Evolutionary conservation across 2,888 invertebrate species (phyloP).

Genomic region (Silvanus unidentatus): DNA sequence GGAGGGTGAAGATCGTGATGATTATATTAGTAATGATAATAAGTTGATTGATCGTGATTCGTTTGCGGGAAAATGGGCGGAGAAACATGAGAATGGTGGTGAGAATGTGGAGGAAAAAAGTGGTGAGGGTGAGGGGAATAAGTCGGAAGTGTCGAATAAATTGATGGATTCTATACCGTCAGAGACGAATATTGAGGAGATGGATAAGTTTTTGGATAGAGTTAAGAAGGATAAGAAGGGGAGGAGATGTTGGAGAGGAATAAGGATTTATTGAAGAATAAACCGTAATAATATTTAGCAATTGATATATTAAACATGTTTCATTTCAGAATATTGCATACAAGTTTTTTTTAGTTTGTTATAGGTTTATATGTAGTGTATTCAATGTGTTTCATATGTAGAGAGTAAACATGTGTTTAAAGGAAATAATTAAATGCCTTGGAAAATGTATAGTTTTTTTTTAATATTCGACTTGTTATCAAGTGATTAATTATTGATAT

Average conservation of each 20-base stretch:
- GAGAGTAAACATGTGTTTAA: no score
- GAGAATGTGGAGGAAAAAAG: slow-evolving; percentile 41
- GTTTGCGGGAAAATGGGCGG: slow-evolving; percentile 62
- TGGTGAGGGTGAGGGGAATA: slow-evolving; percentile 22
- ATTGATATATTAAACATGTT: no score
- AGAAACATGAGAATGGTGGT: slow-evolving; percentile 48
- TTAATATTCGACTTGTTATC: no score
- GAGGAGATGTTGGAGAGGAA: slow-evolving; percentile 53
- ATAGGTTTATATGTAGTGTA: no score
- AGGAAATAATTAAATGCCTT: no score
- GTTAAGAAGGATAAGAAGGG: slow-evolving; percentile 54
- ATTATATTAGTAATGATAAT: slow-evolving; percentile 39
- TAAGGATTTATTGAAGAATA: slow-evolving; percentile 47
- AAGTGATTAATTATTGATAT: no score
- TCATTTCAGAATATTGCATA: no score
- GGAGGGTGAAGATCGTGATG: slow-evolving; percentile 55
- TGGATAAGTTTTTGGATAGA: slow-evolving; percentile 53
- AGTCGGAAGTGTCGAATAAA: neutral
- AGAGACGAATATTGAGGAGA: slow-evolving; percentile 49
- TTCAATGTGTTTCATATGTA: no score
- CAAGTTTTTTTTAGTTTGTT: no score
- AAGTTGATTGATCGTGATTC: slow-evolving; percentile 53
- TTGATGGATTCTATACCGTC: slow-evolving; percentile 30
- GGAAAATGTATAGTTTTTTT: no score
- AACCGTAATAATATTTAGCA: slow-evolving; percentile 12